Conservation (phyloP, 2,888 invertebrate species). For the Latrodectus elegans region DNA sequence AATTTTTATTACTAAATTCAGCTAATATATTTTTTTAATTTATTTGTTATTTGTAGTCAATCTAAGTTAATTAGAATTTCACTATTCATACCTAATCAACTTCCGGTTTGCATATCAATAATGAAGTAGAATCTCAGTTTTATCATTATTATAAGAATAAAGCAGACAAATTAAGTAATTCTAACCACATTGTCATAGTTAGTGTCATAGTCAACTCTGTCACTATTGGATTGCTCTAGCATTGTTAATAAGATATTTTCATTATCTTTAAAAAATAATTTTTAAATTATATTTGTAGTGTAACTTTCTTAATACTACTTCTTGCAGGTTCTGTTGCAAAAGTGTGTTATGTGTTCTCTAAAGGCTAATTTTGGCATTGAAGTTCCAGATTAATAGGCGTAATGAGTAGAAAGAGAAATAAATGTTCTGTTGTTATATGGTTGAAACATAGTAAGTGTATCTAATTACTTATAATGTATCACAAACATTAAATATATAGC, state of each 20-base stretch:
- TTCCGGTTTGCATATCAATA: too few relatives aligned
- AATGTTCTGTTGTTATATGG: slow-evolving; percentile 10
- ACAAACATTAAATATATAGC: not conserved
- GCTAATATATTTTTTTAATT: too few relatives aligned
- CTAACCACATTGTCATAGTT: too few relatives aligned
- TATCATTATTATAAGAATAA: too few relatives aligned
- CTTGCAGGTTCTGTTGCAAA: not conserved
- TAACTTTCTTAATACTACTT: not conserved
- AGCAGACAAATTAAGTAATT: too few relatives aligned
- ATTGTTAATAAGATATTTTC: not conserved
- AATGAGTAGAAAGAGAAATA: slow-evolving; percentile 27
- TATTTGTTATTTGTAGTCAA: too few relatives aligned
- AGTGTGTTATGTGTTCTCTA: not conserved
- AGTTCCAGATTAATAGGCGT: not conserved
- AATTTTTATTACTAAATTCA: too few relatives aligned
- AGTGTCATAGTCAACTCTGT: not conserved
- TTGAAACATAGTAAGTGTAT: slow-evolving; percentile 19
- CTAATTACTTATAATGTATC: not conserved
- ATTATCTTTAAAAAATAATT: not conserved
- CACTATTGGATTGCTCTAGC: not conserved
- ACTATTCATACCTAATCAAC: too few relatives aligned
- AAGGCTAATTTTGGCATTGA: slow-evolving; percentile 2
- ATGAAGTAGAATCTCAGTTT: too few relatives aligned
- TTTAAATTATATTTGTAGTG: not conserved
- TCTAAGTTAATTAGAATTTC: too few relatives aligned